Evolutionary conservation across 2,113 vertebrate genomes (phyloP).

Genomic region (Quiscalus mexicanus): DNA sequence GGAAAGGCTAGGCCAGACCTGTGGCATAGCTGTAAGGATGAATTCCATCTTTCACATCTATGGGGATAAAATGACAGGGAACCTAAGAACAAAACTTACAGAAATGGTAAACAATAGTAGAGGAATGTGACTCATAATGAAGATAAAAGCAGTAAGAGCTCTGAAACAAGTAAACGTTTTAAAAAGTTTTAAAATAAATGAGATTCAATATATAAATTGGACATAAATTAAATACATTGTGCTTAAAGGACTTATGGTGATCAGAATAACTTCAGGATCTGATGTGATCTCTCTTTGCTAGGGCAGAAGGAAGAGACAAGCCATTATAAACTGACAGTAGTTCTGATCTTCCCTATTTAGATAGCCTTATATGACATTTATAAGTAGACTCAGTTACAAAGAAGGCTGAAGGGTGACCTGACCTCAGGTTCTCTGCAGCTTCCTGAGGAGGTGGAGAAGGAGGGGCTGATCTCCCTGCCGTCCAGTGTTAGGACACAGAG

Average conservation of each 20-base stretch:
- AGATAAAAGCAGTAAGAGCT: not conserved
- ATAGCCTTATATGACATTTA: not conserved
- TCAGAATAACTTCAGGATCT: not conserved
- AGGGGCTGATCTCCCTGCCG: not conserved
- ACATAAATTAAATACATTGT: not conserved
- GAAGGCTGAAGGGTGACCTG: fast-evolving
- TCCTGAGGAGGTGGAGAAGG: not conserved
- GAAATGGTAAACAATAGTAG: not conserved
- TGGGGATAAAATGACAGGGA: not conserved
- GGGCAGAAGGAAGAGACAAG: not conserved
- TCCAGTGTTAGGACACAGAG: fast-evolving
- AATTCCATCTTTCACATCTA: not conserved
- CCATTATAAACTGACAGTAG: not conserved
- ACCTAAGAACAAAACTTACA: not conserved
- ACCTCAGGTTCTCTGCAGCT: not conserved
- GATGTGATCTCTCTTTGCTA: not conserved
- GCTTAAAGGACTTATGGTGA: not conserved
- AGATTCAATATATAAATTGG: not conserved
- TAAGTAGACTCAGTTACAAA: not conserved
- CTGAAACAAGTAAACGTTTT: not conserved
- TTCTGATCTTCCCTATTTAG: not conserved
- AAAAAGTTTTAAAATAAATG: not conserved
- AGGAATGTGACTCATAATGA: not conserved
- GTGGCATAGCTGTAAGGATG: not conserved
- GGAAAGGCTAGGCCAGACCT: not conserved